These are phyloP conservation scores for Enteromius radiatus DNA, from an alignment of 2,797 vertebrate genomes.

Conservation along the genomic window DNA sequence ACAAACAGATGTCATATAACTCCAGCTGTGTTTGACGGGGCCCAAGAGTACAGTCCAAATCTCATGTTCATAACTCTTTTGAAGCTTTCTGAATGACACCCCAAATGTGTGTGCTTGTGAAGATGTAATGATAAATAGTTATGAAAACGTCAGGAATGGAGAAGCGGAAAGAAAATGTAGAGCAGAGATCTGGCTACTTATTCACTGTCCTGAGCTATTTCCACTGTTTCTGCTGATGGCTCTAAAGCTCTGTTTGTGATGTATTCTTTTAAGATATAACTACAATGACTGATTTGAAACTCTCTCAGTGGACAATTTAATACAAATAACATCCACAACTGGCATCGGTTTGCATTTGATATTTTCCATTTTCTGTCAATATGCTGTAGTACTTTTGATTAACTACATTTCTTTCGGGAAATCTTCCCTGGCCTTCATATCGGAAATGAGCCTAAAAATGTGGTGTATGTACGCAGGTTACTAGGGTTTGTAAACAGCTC, in stretches of 20 bases:
- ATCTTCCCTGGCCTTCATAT: not conserved
- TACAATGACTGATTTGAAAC: not conserved
- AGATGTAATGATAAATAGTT: slow-evolving; percentile 23
- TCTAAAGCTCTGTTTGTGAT: not conserved
- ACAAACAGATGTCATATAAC: slow-evolving; percentile 4
- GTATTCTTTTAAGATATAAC: not conserved
- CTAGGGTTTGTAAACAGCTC: slow-evolving; percentile 4
- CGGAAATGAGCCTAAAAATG: not conserved
- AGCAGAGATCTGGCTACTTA: slow-evolving; percentile 14
- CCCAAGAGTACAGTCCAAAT: not conserved
- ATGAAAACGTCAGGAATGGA: slow-evolving; percentile 16
- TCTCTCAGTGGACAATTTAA: not conserved
- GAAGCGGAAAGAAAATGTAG: not conserved
- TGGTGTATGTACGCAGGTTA: not conserved
- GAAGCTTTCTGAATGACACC: not conserved
- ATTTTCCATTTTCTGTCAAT: not conserved
- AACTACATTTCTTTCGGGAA: not conserved
- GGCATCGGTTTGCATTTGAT: not conserved
- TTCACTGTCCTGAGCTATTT: slow-evolving; percentile 23
- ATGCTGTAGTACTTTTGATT: not conserved
- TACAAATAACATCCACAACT: not conserved
- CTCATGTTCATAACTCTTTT: not conserved
- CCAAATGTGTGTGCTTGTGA: not conserved
- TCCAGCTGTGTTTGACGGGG: not conserved
- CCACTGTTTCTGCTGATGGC: slow-evolving; percentile 4